Base-by-base conservation (phyloP, 2,797 vertebrate genomes). In the Acanthiza pusilla region DNA sequence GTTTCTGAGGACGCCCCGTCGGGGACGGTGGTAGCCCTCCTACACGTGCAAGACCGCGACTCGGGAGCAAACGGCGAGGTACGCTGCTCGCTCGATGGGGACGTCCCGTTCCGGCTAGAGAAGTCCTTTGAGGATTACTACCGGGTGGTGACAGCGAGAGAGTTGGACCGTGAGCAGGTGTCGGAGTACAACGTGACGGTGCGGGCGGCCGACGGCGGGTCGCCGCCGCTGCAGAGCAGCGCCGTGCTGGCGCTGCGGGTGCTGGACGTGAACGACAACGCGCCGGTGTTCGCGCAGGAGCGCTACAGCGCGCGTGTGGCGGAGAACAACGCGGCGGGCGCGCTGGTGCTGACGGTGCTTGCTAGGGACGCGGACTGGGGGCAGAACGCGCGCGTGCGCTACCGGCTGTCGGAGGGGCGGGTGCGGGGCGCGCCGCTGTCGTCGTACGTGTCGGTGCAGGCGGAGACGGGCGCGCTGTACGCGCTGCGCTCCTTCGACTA, bases 21-120 rank as follows among this genome's bases (percentile, higher is more conserved):
- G 27, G 98, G 98, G 32, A 98, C 98, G 1, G 98, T 98, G 12
- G 97, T 99, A 18, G 98, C 98, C 3, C 97, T 98, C 4, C 95
- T 99, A 42, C 96, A 98, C 14, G 96, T 97, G 4, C 92, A 96
- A 7, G 97, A 98, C 75, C 80, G 96, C 5, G 97, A 98, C 92
- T 97, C 97, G 1, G 97, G 32, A 1, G 8, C 7, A 3, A 97
- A 99, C 26, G 98, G 86, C 3, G 73, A 99, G 40, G 80, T 97
- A 25, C 89, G 20, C 86, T 94, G 78, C 97, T 96, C 96, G 3
- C 8, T 70, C 8, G 26, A 10, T 8, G 36, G 12, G 4, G 4
- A 20, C 2, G 4, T 93, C 8, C 62, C 48, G 13, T 23, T 57
- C 21, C 54, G 13, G 4, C n/a, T 57, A 13, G 20, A n/a, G 54